A percentile compares a stretch with the other conserved stretches of the same genome.
Conservation (phyloP, 2,797 vertebrate genomes). For the Heteromormyrus szaboi region DNA sequence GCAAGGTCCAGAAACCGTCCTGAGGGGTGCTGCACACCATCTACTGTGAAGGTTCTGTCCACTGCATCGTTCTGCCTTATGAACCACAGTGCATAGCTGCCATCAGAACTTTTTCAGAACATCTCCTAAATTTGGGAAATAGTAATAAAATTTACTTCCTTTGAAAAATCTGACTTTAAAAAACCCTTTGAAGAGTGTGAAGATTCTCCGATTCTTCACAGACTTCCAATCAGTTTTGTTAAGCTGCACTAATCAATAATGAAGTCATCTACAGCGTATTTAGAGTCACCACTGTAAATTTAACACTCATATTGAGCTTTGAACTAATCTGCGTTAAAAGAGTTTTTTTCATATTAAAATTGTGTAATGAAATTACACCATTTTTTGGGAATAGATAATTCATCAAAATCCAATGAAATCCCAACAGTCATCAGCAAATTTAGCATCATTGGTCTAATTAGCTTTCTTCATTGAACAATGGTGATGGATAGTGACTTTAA, state of each 20-base stretch:
- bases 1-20: not conserved
- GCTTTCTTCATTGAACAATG: constrained; percentile 42
- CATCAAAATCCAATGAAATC: constrained; percentile 35
- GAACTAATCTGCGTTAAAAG: constrained; percentile 35
- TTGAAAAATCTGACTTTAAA: constrained; percentile 17
- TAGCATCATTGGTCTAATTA: constrained; percentile 40
- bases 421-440: constrained; percentile 10
- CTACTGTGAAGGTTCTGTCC: not conserved
- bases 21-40: not conserved
- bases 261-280: constrained; percentile 54
- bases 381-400: constrained; percentile 46
- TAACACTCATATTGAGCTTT: constrained; percentile 27
- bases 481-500: constrained; percentile 42
- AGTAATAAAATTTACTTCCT: constrained; percentile 48
- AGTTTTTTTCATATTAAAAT: constrained; percentile 38
- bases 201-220: constrained; percentile 24
- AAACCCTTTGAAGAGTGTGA: constrained; percentile 29
- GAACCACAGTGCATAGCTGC: not conserved
- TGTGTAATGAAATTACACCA: constrained; percentile 45
- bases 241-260: constrained; percentile 45
- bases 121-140: constrained; percentile 43
- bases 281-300: constrained; percentile 43
- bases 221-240: constrained; percentile 43
- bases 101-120: not conserved
- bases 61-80: not conserved